Conservation (phyloP, 2,113 vertebrate species). For the Salvator merianae region DNA sequence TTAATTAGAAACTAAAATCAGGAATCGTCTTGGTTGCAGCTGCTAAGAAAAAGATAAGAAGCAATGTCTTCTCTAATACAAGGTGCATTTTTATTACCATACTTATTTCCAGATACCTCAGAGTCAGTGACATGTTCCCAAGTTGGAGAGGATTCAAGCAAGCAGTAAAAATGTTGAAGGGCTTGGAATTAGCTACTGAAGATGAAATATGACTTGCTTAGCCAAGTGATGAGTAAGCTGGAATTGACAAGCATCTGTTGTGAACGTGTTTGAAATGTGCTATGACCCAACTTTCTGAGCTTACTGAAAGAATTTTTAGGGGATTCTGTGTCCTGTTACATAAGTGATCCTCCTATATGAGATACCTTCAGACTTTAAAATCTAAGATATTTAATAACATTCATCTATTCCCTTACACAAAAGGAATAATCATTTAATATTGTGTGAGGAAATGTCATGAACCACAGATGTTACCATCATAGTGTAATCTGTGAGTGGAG, state of each 20-base stretch:
- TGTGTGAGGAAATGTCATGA: background rate
- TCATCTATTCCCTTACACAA: background rate
- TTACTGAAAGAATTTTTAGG: constrained; percentile 1
- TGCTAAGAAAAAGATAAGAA: background rate
- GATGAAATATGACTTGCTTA: constrained; percentile 25
- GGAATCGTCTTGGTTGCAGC: background rate
- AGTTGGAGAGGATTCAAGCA: constrained; percentile 16
- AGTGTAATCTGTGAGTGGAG: background rate
- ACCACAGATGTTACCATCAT: background rate
- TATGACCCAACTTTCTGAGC: constrained; percentile 11
- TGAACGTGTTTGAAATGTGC: constrained; percentile 30
- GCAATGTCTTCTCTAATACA: background rate
- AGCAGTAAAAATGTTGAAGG: constrained; percentile 32
- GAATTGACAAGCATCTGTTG: constrained; percentile 26
- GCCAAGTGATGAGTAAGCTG: constrained; percentile 39
- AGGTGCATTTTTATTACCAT: constrained; percentile 15
- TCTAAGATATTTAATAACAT: background rate
- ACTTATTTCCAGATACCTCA: background rate
- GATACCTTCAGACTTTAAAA: background rate
- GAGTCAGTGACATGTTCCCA: constrained; percentile 7
- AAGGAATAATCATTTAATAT: background rate
- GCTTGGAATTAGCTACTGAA: constrained; percentile 25
- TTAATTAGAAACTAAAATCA: background rate
- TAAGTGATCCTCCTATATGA: background rate
- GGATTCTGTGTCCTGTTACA: background rate